phyloP scores from a whole-genome alignment of 53 echinoderm and acorn worm species.

The Echinometra lucunter region DNA sequence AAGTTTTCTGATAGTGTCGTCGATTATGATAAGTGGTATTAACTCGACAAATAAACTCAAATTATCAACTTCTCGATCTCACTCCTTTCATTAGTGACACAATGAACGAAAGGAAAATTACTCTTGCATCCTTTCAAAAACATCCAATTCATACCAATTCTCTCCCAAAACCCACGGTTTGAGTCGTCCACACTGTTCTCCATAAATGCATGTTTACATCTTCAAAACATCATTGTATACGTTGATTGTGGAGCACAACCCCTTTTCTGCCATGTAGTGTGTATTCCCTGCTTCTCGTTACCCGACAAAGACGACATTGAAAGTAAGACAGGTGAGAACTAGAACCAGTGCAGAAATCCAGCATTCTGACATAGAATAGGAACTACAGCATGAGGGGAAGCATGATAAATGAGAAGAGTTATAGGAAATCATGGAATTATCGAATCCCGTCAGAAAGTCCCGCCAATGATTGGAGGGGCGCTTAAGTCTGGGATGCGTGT shows the following conservation, averaged over 20 bases:
- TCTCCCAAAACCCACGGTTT: background rate
- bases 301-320: background rate
- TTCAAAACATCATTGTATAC: background rate
- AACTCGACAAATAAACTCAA: constrained; percentile 54
- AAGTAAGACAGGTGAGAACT: background rate
- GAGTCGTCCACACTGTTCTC: background rate
- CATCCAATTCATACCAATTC: background rate
- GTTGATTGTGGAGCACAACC: background rate
- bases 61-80: constrained; percentile 24
- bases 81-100: background rate
- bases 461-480: constrained; percentile 39
- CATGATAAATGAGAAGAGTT: constrained; percentile 11
- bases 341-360: background rate
- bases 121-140: constrained; percentile 27
- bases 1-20: background rate
- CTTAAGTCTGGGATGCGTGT: constrained; percentile 58
- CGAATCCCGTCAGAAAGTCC: background rate
- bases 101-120: constrained; percentile 18
- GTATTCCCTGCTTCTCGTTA: background rate
- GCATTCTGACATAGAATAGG: background rate
- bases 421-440: constrained; percentile 60
- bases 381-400: background rate
- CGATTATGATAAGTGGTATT: constrained; percentile 66
- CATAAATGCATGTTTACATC: background rate
- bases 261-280: background rate